These are phyloP conservation scores for Xenopus petersii DNA, from an alignment of 2,797 vertebrate genomes.

Conservation along the genomic window DNA sequence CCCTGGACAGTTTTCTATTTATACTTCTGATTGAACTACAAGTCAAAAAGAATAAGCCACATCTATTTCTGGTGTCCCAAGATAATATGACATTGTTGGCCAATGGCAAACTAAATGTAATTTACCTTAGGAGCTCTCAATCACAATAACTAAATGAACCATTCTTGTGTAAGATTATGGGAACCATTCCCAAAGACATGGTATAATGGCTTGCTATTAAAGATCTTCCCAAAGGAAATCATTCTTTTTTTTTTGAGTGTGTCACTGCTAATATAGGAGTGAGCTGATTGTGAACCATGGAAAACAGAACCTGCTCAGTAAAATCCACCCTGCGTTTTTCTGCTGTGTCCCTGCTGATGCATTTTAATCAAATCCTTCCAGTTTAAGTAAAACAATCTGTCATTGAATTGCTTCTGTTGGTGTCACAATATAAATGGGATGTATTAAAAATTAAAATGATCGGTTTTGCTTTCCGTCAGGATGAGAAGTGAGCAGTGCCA, in stretches of 20 bases:
- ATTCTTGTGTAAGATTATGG: no score
- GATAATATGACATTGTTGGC: no score
- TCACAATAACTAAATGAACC: no score
- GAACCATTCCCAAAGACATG: no score
- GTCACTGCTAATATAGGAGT: neutral
- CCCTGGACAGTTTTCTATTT: no score
- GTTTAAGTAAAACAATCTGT: conserved; percentile 48
- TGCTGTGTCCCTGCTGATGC: conserved; percentile 40
- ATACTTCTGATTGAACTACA: no score
- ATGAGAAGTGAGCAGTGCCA: conserved; percentile 62
- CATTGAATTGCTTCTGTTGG: conserved; percentile 42
- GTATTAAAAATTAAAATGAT: conserved; percentile 76
- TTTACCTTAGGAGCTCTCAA: no score
- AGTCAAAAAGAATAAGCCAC: no score
- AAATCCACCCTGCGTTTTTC: conserved; percentile 20
- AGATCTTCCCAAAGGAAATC: no score
- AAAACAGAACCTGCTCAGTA: neutral
- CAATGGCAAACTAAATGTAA: no score
- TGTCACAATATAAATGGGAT: conserved; percentile 62
- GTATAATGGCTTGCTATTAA: no score
- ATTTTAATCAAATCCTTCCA: conserved; percentile 48
- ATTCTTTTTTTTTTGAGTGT: neutral
- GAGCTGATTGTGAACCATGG: neutral
- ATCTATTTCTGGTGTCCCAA: no score
- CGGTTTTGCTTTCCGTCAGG: conserved; percentile 65